phyloP scores from a whole-genome alignment of 2,888 invertebrate species.

The Salpingus planirostris region DNA sequence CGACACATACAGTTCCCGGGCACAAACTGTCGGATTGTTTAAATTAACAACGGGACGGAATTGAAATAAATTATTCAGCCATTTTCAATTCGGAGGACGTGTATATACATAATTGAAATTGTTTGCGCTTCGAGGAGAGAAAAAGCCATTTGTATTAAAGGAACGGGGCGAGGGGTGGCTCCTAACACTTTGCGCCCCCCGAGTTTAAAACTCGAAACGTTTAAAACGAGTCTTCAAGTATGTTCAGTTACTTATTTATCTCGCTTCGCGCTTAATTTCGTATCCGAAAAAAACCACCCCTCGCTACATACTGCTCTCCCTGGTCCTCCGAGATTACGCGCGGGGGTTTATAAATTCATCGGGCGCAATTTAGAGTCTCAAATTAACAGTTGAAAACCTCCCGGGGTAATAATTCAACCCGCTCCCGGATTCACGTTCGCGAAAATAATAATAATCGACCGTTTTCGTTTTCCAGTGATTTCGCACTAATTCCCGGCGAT shows the following conservation, averaged over 20 bases:
- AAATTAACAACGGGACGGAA: conserved; percentile 1
- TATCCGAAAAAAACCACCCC: too few species aligned
- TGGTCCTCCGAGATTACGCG: not conserved
- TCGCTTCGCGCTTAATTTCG: not conserved
- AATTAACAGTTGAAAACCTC: conserved; percentile 3
- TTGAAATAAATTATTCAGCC: conserved; percentile 6
- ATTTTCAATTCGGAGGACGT: conserved; percentile 4
- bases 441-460: too few species aligned
- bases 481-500: too few species aligned
- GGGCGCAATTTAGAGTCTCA: conserved; percentile 3
- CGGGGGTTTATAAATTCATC: not conserved
- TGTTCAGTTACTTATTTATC: conserved; percentile 1
- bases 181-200: too few species aligned
- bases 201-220: not conserved
- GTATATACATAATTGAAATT: conserved; percentile 6
- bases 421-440: too few species aligned
- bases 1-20: too few species aligned
- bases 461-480: too few species aligned
- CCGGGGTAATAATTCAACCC: conserved; percentile 2
- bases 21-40: not conserved
- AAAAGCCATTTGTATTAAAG: conserved; percentile 4
- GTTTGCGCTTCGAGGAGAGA: conserved; percentile 3
- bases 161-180: too few species aligned
- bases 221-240: not conserved
- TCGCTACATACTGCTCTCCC: too few species aligned